Percentiles rank a stretch among this genome's conserved stretches.
These are phyloP conservation scores for Tigriopus japonicus DNA, from an alignment of 1,140 invertebrate species.

Conservation along the genomic window DNA sequence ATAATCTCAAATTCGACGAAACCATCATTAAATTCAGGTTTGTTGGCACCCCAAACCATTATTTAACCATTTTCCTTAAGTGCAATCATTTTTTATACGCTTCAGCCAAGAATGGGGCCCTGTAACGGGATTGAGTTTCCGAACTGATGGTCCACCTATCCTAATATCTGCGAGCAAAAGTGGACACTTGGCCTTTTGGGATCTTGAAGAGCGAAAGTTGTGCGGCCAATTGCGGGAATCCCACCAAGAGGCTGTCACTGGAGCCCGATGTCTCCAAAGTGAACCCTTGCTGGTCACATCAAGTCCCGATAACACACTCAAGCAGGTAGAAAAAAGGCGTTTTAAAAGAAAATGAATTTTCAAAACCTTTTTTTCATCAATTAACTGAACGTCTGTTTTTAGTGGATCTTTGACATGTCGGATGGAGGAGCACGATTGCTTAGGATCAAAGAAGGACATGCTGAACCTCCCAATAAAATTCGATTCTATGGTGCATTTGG, in stretches of 20 bases:
- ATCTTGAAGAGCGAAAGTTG: conserved; percentile 65
- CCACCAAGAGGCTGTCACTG: conserved; percentile 50
- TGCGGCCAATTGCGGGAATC: conserved; percentile 50
- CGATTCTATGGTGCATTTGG: conserved; percentile 51
- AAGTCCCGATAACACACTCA: conserved; percentile 84
- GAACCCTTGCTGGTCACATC: conserved; percentile 79
- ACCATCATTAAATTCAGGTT: conserved; percentile 51
- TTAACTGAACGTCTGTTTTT: too few species aligned
- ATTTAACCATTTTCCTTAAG: too few species aligned
- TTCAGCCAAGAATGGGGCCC: conserved; percentile 71
- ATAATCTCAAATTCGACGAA: conserved; percentile 73
- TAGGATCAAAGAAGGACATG: conserved; percentile 63
- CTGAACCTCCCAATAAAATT: conserved; percentile 54
- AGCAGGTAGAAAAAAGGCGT: too few species aligned
- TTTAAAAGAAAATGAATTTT: too few species aligned
- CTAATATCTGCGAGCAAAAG: conserved; percentile 48
- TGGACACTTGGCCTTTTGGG: conserved; percentile 74
- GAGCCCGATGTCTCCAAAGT: conserved; percentile 56
- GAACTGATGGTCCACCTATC: conserved; percentile 63
- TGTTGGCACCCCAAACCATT: too few species aligned
- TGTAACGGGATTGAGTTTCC: conserved; percentile 61
- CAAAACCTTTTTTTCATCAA: conserved; percentile 32
- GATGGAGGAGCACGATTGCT: conserved; percentile 70
- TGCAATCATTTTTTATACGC: too few species aligned
- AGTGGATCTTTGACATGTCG: conserved; percentile 82